Percentiles rank a stretch among this genome's conserved stretches.
These are phyloP conservation scores for Ariolimax columbianus DNA, from an alignment of 2,888 invertebrate genomes.

Conservation along the genomic window DNA sequence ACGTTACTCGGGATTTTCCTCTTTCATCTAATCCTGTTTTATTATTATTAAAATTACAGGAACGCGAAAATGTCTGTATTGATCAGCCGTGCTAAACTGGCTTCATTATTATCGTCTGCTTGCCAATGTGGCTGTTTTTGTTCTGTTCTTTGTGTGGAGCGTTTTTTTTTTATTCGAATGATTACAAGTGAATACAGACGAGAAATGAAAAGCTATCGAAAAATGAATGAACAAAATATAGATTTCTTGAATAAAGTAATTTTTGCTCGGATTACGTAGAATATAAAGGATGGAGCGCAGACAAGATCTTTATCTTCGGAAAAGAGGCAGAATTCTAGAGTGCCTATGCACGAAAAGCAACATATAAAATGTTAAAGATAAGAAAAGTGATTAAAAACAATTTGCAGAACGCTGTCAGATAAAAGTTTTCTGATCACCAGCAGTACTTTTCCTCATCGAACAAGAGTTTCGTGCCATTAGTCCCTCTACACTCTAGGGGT, in stretches of 20 bases:
- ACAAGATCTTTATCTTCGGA: not conserved
- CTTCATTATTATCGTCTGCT: not conserved
- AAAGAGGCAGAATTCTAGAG: not conserved
- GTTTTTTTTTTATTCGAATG: not conserved
- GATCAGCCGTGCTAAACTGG: not conserved
- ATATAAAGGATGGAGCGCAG: not conserved
- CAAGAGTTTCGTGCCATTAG: no score
- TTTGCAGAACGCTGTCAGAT: no score
- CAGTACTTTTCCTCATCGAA: no score
- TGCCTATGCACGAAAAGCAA: no score
- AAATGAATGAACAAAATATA: not conserved
- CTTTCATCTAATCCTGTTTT: not conserved
- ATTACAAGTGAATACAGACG: not conserved
- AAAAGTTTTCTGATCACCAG: no score
- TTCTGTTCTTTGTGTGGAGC: not conserved
- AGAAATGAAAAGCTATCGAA: not conserved
- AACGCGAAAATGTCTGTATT: not conserved
- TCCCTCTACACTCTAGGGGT: no score
- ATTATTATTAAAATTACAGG: slow-evolving; percentile 9
- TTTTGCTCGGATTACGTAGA: not conserved
- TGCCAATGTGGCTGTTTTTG: not conserved
- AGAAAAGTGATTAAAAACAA: no score
- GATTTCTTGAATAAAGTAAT: not conserved
- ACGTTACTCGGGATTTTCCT: not conserved
- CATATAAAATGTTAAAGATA: no score